These are phyloP conservation scores for Myiotriccus ornatus DNA, from an alignment of 2,797 vertebrate species.

Conservation along the genomic window DNA sequence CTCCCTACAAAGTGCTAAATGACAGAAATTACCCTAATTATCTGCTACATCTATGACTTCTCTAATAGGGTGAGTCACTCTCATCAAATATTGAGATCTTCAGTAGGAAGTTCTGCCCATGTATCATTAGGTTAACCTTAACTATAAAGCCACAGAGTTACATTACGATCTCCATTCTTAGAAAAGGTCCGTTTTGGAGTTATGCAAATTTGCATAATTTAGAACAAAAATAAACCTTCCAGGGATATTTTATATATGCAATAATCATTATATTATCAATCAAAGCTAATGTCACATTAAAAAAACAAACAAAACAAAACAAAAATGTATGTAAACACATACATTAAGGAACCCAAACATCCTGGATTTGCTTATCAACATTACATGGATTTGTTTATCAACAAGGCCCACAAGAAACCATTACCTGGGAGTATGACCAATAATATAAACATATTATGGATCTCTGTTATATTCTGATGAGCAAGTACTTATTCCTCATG, in stretches of 20 bases:
- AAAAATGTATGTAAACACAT: not conserved
- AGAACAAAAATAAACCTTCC: not conserved
- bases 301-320: not conserved
- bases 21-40: not conserved
- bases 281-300: not conserved
- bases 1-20: slow-evolving; percentile 5
- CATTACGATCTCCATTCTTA: not conserved
- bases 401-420: not conserved
- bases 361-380: not conserved
- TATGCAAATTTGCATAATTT: not conserved
- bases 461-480: not conserved
- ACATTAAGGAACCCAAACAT: not conserved
- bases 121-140: not conserved
- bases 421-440: not conserved
- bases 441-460: not conserved
- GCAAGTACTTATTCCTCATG: not conserved
- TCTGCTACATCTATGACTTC: not conserved
- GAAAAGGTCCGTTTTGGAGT: not conserved
- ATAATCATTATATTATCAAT: not conserved
- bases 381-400: not conserved
- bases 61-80: not conserved
- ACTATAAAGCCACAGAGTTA: not conserved
- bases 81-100: not conserved
- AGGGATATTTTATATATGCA: not conserved
- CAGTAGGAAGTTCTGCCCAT: not conserved